Evolutionary conservation across 2,888 invertebrate species (phyloP), one percentile per base, ranked within the genome.

Genomic region (Eristalis intricaria): DNA sequence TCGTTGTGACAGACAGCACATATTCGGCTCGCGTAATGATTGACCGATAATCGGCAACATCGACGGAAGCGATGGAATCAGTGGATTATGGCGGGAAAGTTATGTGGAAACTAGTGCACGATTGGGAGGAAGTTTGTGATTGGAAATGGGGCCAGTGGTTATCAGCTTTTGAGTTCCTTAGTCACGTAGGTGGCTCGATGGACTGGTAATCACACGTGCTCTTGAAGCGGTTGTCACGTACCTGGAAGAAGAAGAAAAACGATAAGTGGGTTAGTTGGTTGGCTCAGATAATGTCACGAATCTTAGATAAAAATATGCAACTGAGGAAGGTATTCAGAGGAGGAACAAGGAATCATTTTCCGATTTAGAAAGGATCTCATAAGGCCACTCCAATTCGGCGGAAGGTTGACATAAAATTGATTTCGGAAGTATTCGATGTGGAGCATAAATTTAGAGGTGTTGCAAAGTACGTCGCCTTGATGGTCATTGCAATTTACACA

Each of bases 11-110:
- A 85, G 75, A 26, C 26, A 19, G 38, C 26, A 40, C 68, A 68
- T 50, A 63, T 68, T 79, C 73, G 73, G 23, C 23, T 56, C 43
- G n/a, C 22, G 56, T 23, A 26, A 65, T 58, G 38, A 50, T 19
- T 50, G 19, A 50, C 19, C 50, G 19, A 50, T 50, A 50, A 50
- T 60, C 60, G 60, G 26, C 15, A 15, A 60, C 60, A 60, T 60
- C 60, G 79, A 15, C 65, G 71, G 65, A 58, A 43, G 68, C 50
- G 50, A 50, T 50, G 50, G n/a, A n/a, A 50, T 50, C 50, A 23
- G 23, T 40, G 61, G 50, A 74, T 63, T 69, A 61, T 68, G 80
- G 74, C 63, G 63, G 68, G 74, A 81, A 75, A 74, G 80, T 74
- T 66, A 50, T 73, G 43, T 63, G 73, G 26, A 73, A 74, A 73